Evolutionary conservation across 2,797 vertebrate genomes (phyloP).

Genomic region (Rhodeus uyekii): DNA sequence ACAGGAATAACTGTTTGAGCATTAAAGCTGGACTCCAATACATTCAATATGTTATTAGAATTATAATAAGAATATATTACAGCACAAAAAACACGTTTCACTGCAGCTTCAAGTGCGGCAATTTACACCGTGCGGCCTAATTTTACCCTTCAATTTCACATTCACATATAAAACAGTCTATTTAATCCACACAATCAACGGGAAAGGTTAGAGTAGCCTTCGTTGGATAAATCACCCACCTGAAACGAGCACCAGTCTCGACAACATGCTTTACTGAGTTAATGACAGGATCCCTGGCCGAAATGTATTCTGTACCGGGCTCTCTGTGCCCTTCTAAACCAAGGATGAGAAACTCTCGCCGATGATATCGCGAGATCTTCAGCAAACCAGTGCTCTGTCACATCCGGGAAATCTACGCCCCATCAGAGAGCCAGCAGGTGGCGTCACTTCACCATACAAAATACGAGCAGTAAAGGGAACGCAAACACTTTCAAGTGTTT

Average conservation of each 20-base stretch:
- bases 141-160: conserved; percentile 78
- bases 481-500: background rate
- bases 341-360: conserved; percentile 62
- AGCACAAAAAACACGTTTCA: background rate
- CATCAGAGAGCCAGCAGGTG: conserved; percentile 14
- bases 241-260: conserved; percentile 74
- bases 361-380: conserved; percentile 71
- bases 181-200: background rate
- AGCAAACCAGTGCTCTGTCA: background rate
- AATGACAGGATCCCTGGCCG: conserved; percentile 54
- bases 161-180: background rate
- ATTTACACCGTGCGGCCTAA: conserved; percentile 69
- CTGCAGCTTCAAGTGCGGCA: conserved; percentile 29
- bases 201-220: background rate
- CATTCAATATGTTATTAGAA: background rate
- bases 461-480: background rate
- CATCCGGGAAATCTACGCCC: conserved; percentile 18
- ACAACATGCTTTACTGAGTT: conserved; percentile 72
- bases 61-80: background rate
- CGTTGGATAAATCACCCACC: conserved; percentile 59
- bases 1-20: background rate
- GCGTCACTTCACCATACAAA: background rate
- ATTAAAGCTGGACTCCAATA: background rate
- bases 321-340: conserved; percentile 78
- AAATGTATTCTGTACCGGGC: conserved; percentile 57